Evolutionary conservation across 1,140 invertebrate species (phyloP).

Genomic region (Philopotamus ludificatus): DNA sequence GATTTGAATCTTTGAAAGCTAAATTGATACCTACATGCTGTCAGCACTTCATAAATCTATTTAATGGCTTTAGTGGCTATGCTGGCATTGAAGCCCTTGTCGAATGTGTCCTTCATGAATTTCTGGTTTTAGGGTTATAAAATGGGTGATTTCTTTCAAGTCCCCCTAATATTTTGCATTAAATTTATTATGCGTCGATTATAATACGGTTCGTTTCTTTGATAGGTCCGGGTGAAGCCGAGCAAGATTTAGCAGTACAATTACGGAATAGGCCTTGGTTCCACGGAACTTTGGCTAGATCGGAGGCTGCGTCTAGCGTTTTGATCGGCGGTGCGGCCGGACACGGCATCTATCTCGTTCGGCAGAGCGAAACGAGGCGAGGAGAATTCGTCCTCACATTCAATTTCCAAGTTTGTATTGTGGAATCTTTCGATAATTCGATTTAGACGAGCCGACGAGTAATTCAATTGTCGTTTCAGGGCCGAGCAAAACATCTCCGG

Average conservation of each 20-base stretch:
- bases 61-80: no score
- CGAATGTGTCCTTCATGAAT: no score
- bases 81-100: no score
- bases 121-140: no score
- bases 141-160: no score
- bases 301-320: constrained; percentile 90
- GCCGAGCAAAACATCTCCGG: constrained; percentile 75
- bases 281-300: constrained; percentile 88
- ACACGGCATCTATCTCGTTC: constrained; percentile 91
- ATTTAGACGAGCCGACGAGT: no score
- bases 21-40: no score
- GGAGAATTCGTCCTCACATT: constrained; percentile 98
- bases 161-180: no score
- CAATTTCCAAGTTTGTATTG: constrained; percentile 81
- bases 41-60: no score
- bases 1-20: no score
- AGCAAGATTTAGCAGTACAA: constrained; percentile 68
- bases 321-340: constrained; percentile 82
- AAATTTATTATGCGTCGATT: no score
- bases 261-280: constrained; percentile 94
- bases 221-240: constrained; percentile 43
- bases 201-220: neutral
- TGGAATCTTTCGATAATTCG: no score
- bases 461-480: constrained; percentile 53
- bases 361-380: constrained; percentile 93